Base-by-base conservation (phyloP, 1,140 invertebrate species). In the Apis dorsata region DNA sequence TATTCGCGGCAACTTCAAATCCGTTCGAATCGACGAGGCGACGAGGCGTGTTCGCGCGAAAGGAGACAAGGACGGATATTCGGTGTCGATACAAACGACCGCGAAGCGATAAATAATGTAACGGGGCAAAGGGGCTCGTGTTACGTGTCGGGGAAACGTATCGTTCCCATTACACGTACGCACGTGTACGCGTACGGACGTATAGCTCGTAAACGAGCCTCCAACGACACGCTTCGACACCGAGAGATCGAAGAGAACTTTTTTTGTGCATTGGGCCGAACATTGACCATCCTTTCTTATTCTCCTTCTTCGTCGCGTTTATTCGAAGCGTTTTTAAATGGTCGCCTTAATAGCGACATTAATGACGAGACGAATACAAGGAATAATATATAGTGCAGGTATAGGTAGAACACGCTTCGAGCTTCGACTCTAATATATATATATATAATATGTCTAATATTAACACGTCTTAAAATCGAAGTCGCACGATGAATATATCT, bases 71-170 rank as follows among this genome's bases (percentile, higher is more conserved):
- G 62, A 60, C n/a, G 88, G 83, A 87, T 86, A 84, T 86, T 79
- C 83, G 75, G 75, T 66, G 70, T 71, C 44, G 83, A 71, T 88
- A 90, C 83, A 89, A 90, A 90, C 86, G 88, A 88, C 86, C 75
- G 70, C 82, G 89, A 89, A 89, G 88, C 88, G 88, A 90, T 90
- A 90, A 90, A 90, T 90, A 90, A 90, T 90, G 86, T 89, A 90
- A 90, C 86, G 83, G 83, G 87, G 86, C 88, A 81, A 34, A 66
- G 72, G 83, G 68, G 86, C 82, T 86, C 86, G 86, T 86, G 87
- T 91, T 87, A 91, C 89, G 85, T 89, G 87, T 90, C 89, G 87
- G 78, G 86, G 85, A 89, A 87, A 91, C 89, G 89, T 90, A 90
- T 90, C 85, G 88, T 88, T 88, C 84, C 87, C 90, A 90, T 90